These are phyloP conservation scores for Pyxicephalus adspersus DNA, from an alignment of 2,113 vertebrate genomes.

Conservation along the genomic window DNA sequence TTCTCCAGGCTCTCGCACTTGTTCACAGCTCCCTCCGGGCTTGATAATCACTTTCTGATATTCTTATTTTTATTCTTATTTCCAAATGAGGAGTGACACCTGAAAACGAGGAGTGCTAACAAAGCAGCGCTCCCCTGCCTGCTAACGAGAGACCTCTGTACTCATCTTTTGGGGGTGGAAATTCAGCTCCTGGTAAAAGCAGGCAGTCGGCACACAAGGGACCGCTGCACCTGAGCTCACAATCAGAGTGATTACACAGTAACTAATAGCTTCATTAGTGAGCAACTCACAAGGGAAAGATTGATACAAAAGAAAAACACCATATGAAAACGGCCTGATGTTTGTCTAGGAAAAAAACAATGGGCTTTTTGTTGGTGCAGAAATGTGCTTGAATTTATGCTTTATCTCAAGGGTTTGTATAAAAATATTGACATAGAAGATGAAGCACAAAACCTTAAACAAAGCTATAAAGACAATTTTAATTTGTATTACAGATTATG, in stretches of 20 bases:
- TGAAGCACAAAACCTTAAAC: too few relatives aligned
- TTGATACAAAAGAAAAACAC: conserved; percentile 13
- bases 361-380: conserved; percentile 5
- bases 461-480: too few relatives aligned
- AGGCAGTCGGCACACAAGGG: conserved; percentile 21
- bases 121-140: conserved; percentile 53
- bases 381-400: neutral
- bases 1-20: conserved; percentile 74
- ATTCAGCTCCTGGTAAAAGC: conserved; percentile 17
- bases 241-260: conserved; percentile 42
- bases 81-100: conserved; percentile 55
- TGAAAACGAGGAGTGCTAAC: conserved; percentile 50
- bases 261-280: conserved; percentile 36
- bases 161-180: conserved; percentile 1
- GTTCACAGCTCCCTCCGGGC: conserved; percentile 74
- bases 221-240: conserved; percentile 39
- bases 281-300: conserved; percentile 16
- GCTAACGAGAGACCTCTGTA: conserved; percentile 50
- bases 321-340: conserved; percentile 15
- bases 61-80: conserved; percentile 55
- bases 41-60: conserved; percentile 74
- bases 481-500: too few relatives aligned
- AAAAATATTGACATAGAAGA: neutral
- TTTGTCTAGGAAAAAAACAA: conserved; percentile 26
- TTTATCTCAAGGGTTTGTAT: neutral